A percentile compares a stretch with the other conserved stretches of the same genome.
Evolutionary conservation across 2,113 vertebrate genomes (phyloP).

Genomic region (Psophia crepitans): DNA sequence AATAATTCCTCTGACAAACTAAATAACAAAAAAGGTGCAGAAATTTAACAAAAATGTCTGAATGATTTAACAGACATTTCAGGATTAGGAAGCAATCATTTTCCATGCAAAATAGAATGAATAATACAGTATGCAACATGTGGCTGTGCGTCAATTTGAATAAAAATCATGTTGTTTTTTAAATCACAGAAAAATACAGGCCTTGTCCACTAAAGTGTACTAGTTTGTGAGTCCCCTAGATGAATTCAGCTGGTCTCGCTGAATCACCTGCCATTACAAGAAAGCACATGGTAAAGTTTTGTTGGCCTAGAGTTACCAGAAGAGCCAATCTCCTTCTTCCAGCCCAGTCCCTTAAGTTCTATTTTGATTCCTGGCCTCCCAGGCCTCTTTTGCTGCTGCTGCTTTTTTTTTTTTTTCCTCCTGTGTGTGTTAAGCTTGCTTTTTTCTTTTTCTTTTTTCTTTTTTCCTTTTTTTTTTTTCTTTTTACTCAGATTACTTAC

Average conservation of each 20-base stretch:
- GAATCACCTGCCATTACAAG: background rate
- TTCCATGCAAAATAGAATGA: background rate
- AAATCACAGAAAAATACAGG: background rate
- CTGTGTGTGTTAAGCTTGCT: background rate
- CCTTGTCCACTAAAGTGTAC: background rate
- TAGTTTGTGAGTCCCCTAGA: background rate
- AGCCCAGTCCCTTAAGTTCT: background rate
- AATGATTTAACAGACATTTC: background rate
- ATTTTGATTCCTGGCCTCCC: background rate
- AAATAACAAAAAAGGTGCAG: background rate
- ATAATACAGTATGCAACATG: background rate
- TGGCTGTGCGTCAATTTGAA: background rate
- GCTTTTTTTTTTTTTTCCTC: background rate
- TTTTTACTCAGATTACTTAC: background rate
- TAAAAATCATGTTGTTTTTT: background rate
- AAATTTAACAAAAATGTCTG: background rate
- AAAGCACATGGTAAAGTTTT: background rate
- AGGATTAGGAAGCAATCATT: background rate
- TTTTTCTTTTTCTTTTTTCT: background rate
- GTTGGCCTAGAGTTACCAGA: background rate
- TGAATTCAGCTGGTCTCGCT: background rate
- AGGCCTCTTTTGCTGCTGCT: rapidly evolving
- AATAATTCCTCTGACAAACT: background rate
- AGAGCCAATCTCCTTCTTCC: background rate
- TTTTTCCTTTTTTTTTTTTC: too few species aligned